These are phyloP conservation scores for Otolemur crassicaudatus DNA, from an alignment of 2,797 vertebrate genomes.

Conservation along the genomic window DNA sequence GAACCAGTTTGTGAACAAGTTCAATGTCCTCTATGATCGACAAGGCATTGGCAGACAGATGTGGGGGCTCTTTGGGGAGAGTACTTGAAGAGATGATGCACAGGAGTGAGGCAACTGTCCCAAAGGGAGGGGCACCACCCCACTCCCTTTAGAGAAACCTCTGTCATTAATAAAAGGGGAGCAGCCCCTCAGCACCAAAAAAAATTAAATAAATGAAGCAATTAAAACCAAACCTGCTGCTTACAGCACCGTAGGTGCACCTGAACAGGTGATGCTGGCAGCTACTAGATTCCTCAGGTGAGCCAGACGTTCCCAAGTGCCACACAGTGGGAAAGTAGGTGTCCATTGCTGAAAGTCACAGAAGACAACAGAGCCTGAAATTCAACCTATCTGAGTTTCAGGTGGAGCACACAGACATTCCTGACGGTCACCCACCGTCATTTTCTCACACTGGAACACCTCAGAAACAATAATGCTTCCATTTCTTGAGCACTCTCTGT, in stretches of 20 bases:
- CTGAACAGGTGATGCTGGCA: not conserved
- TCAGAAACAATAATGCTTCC: not conserved
- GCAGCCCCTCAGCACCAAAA: slow-evolving; percentile 58
- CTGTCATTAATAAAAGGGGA: slow-evolving; percentile 78
- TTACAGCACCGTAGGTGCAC: not conserved
- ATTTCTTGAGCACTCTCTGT: not conserved
- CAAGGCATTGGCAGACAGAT: slow-evolving; percentile 96
- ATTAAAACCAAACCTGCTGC: not conserved
- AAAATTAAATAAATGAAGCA: not conserved
- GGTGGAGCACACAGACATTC: not conserved
- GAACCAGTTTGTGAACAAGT: slow-evolving; percentile 99
- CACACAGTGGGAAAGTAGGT: not conserved
- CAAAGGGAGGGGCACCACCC: not conserved
- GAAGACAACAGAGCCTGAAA: not conserved
- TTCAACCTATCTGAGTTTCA: not conserved
- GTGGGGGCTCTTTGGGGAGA: slow-evolving; percentile 95
- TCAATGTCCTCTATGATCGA: slow-evolving; percentile 96
- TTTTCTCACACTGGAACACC: not conserved
- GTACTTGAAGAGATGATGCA: slow-evolving; percentile 43
- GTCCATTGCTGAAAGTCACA: not conserved
- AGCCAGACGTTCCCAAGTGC: not conserved
- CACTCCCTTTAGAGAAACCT: slow-evolving; percentile 54
- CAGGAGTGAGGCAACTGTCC: slow-evolving; percentile 11
- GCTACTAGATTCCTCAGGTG: not conserved
- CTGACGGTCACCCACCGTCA: not conserved